These are phyloP conservation scores for Astreopora myriophthalma DNA, from an alignment of 64 coral and sea anemone genomes.

Conservation along the genomic window DNA sequence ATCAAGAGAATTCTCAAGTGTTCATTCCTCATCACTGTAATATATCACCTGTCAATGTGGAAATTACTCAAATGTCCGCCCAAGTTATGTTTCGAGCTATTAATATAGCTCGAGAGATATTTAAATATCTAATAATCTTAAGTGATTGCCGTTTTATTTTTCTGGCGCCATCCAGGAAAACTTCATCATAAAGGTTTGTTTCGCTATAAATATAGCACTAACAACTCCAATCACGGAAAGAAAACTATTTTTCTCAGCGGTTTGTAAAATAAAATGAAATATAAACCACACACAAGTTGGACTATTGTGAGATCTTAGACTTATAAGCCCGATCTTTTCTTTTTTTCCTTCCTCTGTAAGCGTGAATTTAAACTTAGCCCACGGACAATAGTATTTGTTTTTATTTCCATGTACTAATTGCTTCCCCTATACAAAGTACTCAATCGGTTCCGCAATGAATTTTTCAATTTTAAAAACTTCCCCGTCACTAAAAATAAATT, in stretches of 20 bases:
- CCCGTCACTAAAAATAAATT: neutral
- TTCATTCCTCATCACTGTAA: neutral
- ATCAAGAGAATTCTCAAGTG: neutral
- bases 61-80: conserved; percentile 10
- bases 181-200: neutral
- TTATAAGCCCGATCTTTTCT: neutral
- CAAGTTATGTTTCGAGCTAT: neutral
- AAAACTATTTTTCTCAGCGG: too few species aligned
- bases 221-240: neutral
- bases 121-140: neutral
- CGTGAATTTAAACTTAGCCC: neutral
- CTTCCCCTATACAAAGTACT: conserved; percentile 1
- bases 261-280: too few species aligned
- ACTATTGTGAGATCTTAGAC: too few species aligned
- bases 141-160: neutral
- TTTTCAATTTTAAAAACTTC: neutral
- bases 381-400: neutral
- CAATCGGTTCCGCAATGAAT: neutral
- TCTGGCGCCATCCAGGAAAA: neutral
- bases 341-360: neutral
- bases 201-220: neutral
- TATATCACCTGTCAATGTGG: neutral
- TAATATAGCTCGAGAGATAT: neutral
- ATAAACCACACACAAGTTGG: too few species aligned
- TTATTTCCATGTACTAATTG: neutral